Conservation (phyloP, 2,113 vertebrate genomes). For the Pelobates fuscus region DNA sequence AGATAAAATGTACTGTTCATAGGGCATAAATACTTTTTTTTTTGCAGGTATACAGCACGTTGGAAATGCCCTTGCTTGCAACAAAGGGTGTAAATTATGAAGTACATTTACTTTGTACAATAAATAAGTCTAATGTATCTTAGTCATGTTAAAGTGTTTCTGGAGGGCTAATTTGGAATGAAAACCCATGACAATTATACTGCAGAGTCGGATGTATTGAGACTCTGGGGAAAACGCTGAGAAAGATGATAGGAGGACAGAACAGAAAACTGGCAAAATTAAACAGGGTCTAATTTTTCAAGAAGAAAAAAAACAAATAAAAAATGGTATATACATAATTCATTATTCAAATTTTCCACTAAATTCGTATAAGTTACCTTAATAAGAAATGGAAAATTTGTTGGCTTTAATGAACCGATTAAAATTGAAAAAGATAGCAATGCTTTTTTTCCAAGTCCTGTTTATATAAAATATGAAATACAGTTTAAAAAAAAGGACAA, state of each 20-base stretch:
- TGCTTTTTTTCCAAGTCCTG: too few relatives aligned
- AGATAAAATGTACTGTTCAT: background rate
- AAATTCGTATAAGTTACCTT: too few relatives aligned
- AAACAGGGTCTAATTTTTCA: slow-evolving; percentile 63
- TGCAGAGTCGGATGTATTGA: slow-evolving; percentile 65
- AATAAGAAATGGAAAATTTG: too few relatives aligned
- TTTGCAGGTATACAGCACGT: background rate
- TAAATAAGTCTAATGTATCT: slow-evolving; percentile 64
- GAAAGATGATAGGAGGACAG: slow-evolving; percentile 64
- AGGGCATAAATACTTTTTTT: slow-evolving; percentile 2
- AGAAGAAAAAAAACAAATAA: slow-evolving; percentile 69
- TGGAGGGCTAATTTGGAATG: slow-evolving; percentile 65
- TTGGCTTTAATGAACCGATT: too few relatives aligned
- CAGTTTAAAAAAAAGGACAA: too few relatives aligned
- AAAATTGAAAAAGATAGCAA: too few relatives aligned
- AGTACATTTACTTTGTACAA: slow-evolving; percentile 63
- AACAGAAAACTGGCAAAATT: slow-evolving; percentile 59
- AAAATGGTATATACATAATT: slow-evolving; percentile 64
- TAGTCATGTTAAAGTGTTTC: slow-evolving; percentile 70
- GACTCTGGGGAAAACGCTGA: slow-evolving; percentile 67
- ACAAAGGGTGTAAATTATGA: slow-evolving; percentile 45
- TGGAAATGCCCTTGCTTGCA: slow-evolving; percentile 30
- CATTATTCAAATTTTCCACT: too few relatives aligned
- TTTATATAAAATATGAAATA: too few relatives aligned
- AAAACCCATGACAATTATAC: slow-evolving; percentile 72